Base-by-base conservation (phyloP, 2,888 invertebrate genomes). In the Cabera pusaria region DNA sequence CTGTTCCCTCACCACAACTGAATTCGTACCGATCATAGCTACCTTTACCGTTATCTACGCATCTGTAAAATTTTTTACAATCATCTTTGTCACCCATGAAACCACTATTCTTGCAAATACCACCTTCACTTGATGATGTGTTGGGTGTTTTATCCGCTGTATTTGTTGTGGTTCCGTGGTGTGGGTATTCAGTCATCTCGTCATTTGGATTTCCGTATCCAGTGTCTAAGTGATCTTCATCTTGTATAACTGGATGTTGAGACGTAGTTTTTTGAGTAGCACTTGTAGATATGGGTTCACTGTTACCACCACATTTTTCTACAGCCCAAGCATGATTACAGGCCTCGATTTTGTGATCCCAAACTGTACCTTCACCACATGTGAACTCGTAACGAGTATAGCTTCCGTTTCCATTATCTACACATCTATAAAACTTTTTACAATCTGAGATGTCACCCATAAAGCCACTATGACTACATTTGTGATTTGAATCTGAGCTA, bases 351-450 rank as follows among this genome's bases (percentile, higher is more conserved):
- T 88, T 79, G 38, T 91, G 90, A 76, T 95, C 94, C 95, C 95
- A 96, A 16, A 93, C 92, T 2, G 95, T 96, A 28, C 94, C 95
- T 34, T 92, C 90, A 1, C 92, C 93, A 71, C 96, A 96, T 6
- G 82, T 82, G 68, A 94, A 96, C 45, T 94, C 93, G 64, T 93
- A 93, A 73, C 91, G 92, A 25, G 79, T 91, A 56, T 85, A 93
- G 1, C 87, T 86, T 42, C 90, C 91, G 12, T 88, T 78, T 0
- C 91, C 92, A 61, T 91, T 90, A 39, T 89, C 83, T 9, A 95
- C 94, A 73, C 96, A 96, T 51, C 95, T 90, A 66, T 94, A 94
- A 79, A 95, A 96, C 67, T 93, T 94, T 42, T 89, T 92, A 63
- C 95, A 96, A 61, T 95, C 90, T 23, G 80, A 79, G 19, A 90